Evolutionary conservation across 1,140 invertebrate genomes (phyloP), one percentile per base, ranked within the genome.

Genomic region (Hycleus cichorii): DNA sequence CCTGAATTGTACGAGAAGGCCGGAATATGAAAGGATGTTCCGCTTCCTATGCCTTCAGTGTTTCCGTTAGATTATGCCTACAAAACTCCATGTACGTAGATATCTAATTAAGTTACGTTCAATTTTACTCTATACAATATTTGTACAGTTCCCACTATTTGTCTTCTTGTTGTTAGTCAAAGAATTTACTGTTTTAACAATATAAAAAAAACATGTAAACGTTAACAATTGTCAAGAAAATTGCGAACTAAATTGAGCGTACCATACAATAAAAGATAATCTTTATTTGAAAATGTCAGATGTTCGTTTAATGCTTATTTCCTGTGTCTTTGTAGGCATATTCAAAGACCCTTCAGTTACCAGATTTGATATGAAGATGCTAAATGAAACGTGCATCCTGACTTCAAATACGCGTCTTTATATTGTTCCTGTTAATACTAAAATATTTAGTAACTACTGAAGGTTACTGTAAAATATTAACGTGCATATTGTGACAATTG

Each of bases 1-100:
- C 56, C 51, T 58, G 44, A 49, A 52, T 52, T 62, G 55, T 58
- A 54, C 49, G 55, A 52, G 55, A 53, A 56, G 51, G 49, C 55
- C 49, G 59, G 59, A 61, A 61, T 49, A 43, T 52, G 54, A 55
- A 55, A 51, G 55, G 60, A 62, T 58, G 60, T 62, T 62, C 56
- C 56, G 55, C 48, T 62, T 57, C 56, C 57, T 49, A 47, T 58
- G 55, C 55, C 50, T 58, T 60, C 57, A 62, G 60, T 62, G 57
- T 57, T 62, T 62, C 60, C 60, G 55, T 53, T 47, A 62, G 50
- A 62, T 62, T 62, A 58, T 57, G 55, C 56, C 57, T 54, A 47
- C 53, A 57, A 60, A 55, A 55, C 52, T 11, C 9, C 52, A 46
- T 44, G 45, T 55, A 55, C 52, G 52, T 44, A 55, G 52, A 55